Percentiles rank a stretch among this genome's conserved stretches.
phyloP scores from a whole-genome alignment of 2,888 invertebrate genomes.

The Eurytoma californica region DNA sequence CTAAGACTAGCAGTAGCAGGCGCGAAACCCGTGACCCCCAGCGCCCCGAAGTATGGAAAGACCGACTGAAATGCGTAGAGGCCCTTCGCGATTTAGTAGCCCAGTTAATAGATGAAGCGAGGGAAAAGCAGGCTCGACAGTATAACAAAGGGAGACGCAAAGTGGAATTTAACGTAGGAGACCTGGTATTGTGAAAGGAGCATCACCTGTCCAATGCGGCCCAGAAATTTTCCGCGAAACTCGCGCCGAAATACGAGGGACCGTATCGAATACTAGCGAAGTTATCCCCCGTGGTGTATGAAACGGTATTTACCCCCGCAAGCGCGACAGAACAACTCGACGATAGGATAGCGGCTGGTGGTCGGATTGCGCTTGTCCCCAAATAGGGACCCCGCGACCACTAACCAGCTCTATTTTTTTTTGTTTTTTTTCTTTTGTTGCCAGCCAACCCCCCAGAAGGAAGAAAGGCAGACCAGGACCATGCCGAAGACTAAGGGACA shows the following conservation, averaged over 20 bases:
- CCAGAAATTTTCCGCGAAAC: neutral
- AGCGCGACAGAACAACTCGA: too few relatives aligned
- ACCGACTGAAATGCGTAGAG: neutral
- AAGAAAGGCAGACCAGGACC: too few relatives aligned
- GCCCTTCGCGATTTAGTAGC: neutral
- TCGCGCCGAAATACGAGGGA: neutral
- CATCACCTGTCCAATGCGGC: neutral
- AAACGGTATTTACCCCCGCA: too few relatives aligned
- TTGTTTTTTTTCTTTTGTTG: too few relatives aligned
- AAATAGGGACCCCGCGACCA: too few relatives aligned
- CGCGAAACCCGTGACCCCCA: neutral
- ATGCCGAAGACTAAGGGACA: too few relatives aligned
- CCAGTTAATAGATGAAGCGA: neutral
- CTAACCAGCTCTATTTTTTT: too few relatives aligned
- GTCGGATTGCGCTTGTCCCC: too few relatives aligned
- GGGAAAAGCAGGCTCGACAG: neutral
- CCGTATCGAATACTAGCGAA: too few relatives aligned
- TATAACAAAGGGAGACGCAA: neutral
- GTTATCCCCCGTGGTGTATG: too few relatives aligned
- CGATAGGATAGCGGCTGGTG: too few relatives aligned
- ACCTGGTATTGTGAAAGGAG: neutral
- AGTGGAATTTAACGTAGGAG: neutral
- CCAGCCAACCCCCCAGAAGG: too few relatives aligned
- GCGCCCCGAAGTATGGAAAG: neutral
- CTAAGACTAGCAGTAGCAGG: constrained; percentile 18